Percentiles rank a stretch among this genome's conserved stretches.
These are phyloP conservation scores for Polyommatus icarus DNA, from an alignment of 2,888 invertebrate genomes.

Conservation along the genomic window DNA sequence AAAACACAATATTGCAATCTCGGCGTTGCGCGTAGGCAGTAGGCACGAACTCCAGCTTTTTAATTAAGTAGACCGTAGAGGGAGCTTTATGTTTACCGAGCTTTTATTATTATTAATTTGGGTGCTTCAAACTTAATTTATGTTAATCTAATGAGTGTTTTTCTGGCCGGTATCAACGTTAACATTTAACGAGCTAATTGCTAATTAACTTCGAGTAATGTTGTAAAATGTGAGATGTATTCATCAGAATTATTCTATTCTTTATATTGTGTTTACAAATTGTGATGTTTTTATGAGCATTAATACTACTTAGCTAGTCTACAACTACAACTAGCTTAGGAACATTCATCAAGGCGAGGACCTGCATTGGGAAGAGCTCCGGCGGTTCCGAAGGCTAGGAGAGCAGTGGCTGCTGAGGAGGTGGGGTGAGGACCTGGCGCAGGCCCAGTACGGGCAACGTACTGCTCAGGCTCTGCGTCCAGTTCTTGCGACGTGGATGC, in stretches of 20 bases:
- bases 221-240: background rate
- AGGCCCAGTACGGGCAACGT: too few relatives aligned
- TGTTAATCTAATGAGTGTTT: conserved; percentile 12
- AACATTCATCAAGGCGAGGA: too few relatives aligned
- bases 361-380: too few relatives aligned
- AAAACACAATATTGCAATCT: conserved; percentile 19
- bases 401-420: too few relatives aligned
- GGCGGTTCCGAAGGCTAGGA: too few relatives aligned
- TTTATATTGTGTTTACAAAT: background rate
- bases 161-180: background rate
- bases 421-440: too few relatives aligned
- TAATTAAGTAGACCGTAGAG: conserved; percentile 10
- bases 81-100: conserved; percentile 16
- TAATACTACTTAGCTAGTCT: too few relatives aligned
- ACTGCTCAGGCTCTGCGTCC: too few relatives aligned
- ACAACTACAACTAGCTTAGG: too few relatives aligned
- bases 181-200: background rate
- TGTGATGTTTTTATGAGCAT: background rate
- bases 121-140: conserved; percentile 3
- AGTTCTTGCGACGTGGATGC: too few relatives aligned
- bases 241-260: background rate
- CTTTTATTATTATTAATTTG: conserved; percentile 18
- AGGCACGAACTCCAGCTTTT: conserved; percentile 17
- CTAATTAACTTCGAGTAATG: background rate
- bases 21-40: background rate